phyloP scores from a whole-genome alignment of 2,888 invertebrate genomes.

The Pocota personata region DNA sequence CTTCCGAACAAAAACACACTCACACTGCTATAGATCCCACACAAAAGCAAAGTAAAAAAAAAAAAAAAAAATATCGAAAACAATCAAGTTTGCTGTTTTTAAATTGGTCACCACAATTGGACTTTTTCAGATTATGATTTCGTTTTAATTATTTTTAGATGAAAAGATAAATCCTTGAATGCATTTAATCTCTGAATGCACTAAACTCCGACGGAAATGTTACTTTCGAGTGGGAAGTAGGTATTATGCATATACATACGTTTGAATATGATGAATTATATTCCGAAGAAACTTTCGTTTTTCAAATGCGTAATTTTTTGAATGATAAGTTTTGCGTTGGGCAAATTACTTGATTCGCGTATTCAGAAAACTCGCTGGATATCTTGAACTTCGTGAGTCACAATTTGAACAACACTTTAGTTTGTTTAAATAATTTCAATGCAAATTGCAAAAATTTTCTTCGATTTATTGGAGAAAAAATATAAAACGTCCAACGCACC shows the following conservation, averaged over 20 bases:
- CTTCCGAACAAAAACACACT: neutral
- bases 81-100: constrained; percentile 36
- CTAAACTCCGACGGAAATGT: neutral
- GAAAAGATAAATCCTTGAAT: neutral
- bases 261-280: neutral
- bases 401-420: neutral
- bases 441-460: constrained; percentile 7
- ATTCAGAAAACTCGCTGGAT: neutral
- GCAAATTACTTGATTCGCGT: constrained; percentile 31
- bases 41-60: neutral
- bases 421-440: neutral
- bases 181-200: neutral
- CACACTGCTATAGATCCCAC: constrained; percentile 8
- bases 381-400: neutral
- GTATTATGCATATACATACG: neutral
- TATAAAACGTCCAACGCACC: constrained; percentile 22
- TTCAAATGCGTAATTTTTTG: constrained; percentile 52
- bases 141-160: constrained; percentile 31
- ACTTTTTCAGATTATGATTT: constrained; percentile 28
- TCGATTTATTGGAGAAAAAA: constrained; percentile 20
- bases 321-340: constrained; percentile 27
- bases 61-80: constrained; percentile 25
- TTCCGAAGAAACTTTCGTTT: constrained; percentile 50
- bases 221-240: constrained; percentile 4
- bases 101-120: constrained; percentile 56